Evolutionary conservation across 2,888 invertebrate species (phyloP), one percentile per base, ranked within the genome.

Genomic region (Erebia palarica): DNA sequence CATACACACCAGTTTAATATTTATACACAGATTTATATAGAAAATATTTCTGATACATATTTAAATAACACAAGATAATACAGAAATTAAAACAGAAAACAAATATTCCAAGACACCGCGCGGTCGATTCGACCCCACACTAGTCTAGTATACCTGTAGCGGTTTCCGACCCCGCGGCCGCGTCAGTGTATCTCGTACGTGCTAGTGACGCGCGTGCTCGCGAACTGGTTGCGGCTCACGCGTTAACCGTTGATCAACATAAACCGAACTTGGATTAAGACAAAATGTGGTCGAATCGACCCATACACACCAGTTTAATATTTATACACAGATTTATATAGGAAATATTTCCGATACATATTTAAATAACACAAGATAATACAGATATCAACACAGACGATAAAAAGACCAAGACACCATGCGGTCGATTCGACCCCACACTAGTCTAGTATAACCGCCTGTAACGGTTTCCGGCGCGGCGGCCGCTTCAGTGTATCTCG

Each of bases 221-320:
- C 96, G 84, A 94, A 95, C 80, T 95, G 95, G 76, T 95, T 94
- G 66, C 93, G 91, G n/a, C 94, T 94, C n/a, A 96, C 90, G 78
- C 96, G 95, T 81, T 95, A 95, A 0, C 97, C 96, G 84, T 97
- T 97, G 59, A 97, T 95, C 13, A 96, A 95, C 78, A 97, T n/a
- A n/a, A n/a, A n/a, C n/a, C 44, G 8, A 44, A 44, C 1, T 10
- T 10, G 10, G 8, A 44, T 1, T 10, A 44, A 44, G 44, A 44
- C 2, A 44, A 44, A 44, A 44, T 8, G 44, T 10, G 10, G 44
- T 44, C 44, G 1, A 44, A 10, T 44, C 44, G 44, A 44, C 10
- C 44, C 10, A 44, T 44, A 44, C 8, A 11, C 11, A 47, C 47
- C 11, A 11, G 11, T 47, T 47, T 10, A 11, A 10, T 1, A 11